Evolutionary conservation across 1,140 invertebrate genomes (phyloP).

Genomic region (Ericerus pela): DNA sequence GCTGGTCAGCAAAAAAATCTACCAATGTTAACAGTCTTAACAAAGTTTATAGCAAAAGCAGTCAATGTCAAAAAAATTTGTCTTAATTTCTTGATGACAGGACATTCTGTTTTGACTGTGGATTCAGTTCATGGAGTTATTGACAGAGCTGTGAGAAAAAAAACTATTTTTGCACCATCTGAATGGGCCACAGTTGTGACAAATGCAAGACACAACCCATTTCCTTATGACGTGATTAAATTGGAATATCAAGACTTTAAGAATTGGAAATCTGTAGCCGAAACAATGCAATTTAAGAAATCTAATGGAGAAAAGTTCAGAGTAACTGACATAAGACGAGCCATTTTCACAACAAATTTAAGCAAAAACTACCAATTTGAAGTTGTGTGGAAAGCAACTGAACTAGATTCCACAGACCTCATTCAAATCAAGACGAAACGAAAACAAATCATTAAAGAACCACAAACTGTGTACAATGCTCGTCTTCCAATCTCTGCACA

Average conservation of each 20-base stretch:
- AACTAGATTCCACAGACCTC: not conserved
- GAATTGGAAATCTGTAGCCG: not conserved
- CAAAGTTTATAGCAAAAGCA: not conserved
- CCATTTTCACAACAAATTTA: not conserved
- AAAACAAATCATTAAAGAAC: not conserved
- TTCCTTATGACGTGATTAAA: constrained; percentile 16
- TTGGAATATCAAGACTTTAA: not conserved
- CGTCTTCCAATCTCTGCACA: not conserved
- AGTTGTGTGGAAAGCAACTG: no score
- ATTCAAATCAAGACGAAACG: not conserved
- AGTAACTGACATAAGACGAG: not conserved
- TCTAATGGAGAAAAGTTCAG: not conserved
- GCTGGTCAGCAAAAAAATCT: constrained; percentile 7
- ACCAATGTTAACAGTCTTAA: not conserved
- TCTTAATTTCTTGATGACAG: constrained; percentile 1
- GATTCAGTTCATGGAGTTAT: constrained; percentile 6
- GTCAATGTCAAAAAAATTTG: not conserved
- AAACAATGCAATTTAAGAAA: no score
- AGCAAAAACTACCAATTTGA: not conserved
- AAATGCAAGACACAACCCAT: constrained; percentile 10
- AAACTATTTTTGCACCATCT: constrained; percentile 17
- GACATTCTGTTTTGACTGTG: constrained; percentile 8
- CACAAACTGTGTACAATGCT: not conserved
- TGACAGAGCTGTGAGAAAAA: constrained; percentile 8
- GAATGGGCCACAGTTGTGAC: not conserved